phyloP scores from a whole-genome alignment of 2,797 vertebrate species.

The Galaxias olidus region DNA sequence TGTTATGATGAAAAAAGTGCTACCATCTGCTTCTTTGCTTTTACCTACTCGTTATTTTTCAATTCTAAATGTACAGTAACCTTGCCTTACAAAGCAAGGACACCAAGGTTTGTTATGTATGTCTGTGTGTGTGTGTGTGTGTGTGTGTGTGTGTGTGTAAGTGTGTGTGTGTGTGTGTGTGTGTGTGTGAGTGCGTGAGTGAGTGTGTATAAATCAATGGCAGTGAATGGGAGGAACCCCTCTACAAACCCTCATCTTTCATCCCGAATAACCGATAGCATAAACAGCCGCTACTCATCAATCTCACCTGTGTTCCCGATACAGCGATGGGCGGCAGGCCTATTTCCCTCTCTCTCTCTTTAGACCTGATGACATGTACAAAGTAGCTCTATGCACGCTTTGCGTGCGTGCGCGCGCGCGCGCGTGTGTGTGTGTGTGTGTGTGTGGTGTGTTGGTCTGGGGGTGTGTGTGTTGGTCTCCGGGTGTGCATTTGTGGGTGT shows the following conservation, averaged over 20 bases:
- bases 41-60: neutral
- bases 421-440: neutral
- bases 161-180: conserved; percentile 27
- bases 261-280: conserved; percentile 78
- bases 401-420: neutral
- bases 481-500: neutral
- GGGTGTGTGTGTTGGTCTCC: neutral
- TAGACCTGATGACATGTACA: conserved; percentile 72
- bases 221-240: conserved; percentile 76
- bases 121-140: conserved; percentile 27
- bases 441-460: neutral
- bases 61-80: conserved; percentile 60
- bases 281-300: conserved; percentile 76
- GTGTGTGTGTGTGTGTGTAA: conserved; percentile 45
- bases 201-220: conserved; percentile 69
- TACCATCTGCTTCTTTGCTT: neutral
- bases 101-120: conserved; percentile 31
- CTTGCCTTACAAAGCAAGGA: conserved; percentile 76
- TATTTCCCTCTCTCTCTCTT: conserved; percentile 72
- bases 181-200: conserved; percentile 48
- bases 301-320: conserved; percentile 74
- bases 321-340: conserved; percentile 64
- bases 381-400: conserved; percentile 50
- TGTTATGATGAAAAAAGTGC: conserved; percentile 26
- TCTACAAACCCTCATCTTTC: conserved; percentile 77